These are phyloP conservation scores for Dolomedes plantarius DNA, from an alignment of 2,888 invertebrate species.

Conservation along the genomic window DNA sequence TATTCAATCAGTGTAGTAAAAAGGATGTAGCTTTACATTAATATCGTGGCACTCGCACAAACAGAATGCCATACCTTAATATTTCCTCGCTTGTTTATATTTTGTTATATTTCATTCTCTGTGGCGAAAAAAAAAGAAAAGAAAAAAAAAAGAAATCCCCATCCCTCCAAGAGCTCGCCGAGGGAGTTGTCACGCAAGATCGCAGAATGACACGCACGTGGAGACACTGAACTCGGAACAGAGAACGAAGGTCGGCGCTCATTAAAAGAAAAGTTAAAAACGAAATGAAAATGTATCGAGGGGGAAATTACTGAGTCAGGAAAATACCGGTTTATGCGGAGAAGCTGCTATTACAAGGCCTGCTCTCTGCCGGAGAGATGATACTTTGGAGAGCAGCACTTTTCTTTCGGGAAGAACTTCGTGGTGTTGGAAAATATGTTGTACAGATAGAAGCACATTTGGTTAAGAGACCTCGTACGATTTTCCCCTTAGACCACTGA, in stretches of 20 bases:
- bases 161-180: background rate
- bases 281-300: background rate
- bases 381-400: too few relatives aligned
- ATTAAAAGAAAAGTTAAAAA: background rate
- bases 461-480: too few relatives aligned
- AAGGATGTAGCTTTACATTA: background rate
- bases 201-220: slow-evolving; percentile 33
- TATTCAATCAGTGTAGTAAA: background rate
- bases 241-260: background rate
- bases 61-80: background rate
- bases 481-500: too few relatives aligned
- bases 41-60: background rate
- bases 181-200: slow-evolving; percentile 35
- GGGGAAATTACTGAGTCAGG: background rate
- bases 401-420: too few relatives aligned
- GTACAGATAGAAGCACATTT: too few relatives aligned
- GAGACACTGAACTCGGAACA: background rate
- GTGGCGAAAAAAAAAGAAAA: background rate
- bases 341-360: too few relatives aligned
- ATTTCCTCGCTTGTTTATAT: background rate
- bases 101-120: background rate
- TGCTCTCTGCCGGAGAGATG: too few relatives aligned
- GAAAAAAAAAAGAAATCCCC: slow-evolving; percentile 14
- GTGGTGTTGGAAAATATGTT: too few relatives aligned
- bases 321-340: too few relatives aligned